Conservation (phyloP, 2,888 invertebrate genomes). For the Euplagia quadripunctaria region DNA sequence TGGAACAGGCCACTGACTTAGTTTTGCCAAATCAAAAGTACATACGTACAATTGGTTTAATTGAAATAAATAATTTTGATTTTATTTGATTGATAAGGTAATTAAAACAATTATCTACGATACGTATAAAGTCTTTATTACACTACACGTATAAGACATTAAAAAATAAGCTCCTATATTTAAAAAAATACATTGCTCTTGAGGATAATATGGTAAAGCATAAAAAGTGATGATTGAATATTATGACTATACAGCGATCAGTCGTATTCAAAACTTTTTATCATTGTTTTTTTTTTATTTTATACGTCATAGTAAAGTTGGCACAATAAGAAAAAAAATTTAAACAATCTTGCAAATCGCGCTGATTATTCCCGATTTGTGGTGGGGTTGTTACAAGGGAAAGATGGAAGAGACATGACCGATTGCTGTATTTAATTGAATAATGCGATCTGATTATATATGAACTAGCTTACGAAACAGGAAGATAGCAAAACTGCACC, state of each 20-base stretch:
- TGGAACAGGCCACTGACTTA: too few species aligned
- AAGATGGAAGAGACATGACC: background rate
- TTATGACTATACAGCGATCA: background rate
- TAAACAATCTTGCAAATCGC: background rate
- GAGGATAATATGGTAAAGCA: background rate
- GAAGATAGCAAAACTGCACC: background rate
- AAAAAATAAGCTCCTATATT: constrained; percentile 39
- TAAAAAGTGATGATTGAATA: background rate
- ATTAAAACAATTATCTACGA: background rate
- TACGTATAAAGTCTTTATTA: constrained; percentile 46
- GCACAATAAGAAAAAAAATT: too few species aligned
- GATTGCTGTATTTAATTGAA: background rate
- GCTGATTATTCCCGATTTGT: background rate
- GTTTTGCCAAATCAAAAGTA: too few species aligned
- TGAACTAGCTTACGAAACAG: too few species aligned
- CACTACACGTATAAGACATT: constrained; percentile 32
- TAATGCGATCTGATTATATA: background rate
- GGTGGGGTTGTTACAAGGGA: background rate
- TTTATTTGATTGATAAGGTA: background rate
- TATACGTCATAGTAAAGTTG: too few species aligned
- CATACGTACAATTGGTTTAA: too few species aligned
- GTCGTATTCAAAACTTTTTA: background rate
- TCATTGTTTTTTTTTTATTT: background rate
- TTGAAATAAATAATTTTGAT: background rate
- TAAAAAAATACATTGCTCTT: constrained; percentile 3